Evolutionary conservation across 53 echinoderm and acorn worm species (phyloP), one percentile per base, ranked within the genome.

Genomic region (Mesocentrotus franciscanus): DNA sequence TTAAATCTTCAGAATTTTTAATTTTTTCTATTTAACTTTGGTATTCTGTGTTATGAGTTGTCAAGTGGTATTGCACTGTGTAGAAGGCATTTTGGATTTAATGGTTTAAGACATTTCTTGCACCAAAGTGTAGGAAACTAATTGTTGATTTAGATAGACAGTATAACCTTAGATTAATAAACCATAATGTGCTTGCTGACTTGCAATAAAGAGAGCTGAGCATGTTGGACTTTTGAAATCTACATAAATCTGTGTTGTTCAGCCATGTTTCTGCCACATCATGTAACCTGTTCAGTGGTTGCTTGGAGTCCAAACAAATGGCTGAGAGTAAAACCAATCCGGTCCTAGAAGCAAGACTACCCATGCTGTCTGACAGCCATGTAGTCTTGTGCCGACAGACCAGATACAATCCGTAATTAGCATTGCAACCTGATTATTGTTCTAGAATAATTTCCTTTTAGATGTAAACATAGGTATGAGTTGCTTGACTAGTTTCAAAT

Each of bases 251-350:
- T 68, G 7, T 68, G 71, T 7, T 7, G 32, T 90, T 24, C 29
- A 85, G 95, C 95, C 95, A 85, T 85, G 95, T 94, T 94, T 62
- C 87, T 94, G 95, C 95, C 90, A 94, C 95, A 87, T 85, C 95
- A 70, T 85, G 56, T 61, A 24, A 60, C 94, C 94, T 93, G 94
- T 60, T 78, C 39, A 59, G 62, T 78, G 78, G 94, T 60, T 60
- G 32, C 57, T 29, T 81, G 94, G 84, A 93, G 94, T 93, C 94
- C 83, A 93, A 93, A 93, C 94, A 85, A 94, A 85, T 89, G 85
- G 95, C 95, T 85, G 71, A 94, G 85, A 94, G 61, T 91, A 66
- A 94, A 61, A 39, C 32, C 34, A 27, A 49, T 56, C 95, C 56
- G 95, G 95, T 85, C 95, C 85, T 94, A 17, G 95, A 94, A 94